Conservation (phyloP, 2,113 vertebrate species). For the Mirounga angustirostris region DNA sequence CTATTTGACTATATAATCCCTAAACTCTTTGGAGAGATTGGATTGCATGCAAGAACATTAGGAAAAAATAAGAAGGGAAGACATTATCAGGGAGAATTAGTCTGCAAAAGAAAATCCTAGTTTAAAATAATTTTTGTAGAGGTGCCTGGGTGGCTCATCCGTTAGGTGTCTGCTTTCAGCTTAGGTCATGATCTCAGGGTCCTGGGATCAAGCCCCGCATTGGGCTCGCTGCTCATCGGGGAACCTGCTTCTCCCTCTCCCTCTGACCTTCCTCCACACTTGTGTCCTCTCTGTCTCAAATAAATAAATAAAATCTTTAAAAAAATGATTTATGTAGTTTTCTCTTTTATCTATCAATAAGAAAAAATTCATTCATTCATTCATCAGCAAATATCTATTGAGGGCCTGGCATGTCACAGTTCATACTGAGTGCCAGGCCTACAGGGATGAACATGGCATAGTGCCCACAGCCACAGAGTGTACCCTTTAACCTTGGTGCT, state of each 20-base stretch:
- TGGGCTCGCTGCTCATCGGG: accelerated
- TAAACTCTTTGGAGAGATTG: not conserved
- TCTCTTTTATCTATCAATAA: not conserved
- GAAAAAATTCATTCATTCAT: not conserved
- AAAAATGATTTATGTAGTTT: not conserved
- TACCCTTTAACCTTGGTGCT: not conserved
- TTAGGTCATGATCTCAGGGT: no score
- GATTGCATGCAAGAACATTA: not conserved
- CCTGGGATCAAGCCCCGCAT: no score
- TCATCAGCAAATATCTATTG: not conserved
- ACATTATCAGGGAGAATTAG: not conserved
- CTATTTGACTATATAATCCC: not conserved
- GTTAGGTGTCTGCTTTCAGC: no score
- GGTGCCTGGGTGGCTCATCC: not conserved
- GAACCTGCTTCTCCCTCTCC: no score
- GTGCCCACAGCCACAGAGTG: no score
- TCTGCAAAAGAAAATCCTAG: not conserved
- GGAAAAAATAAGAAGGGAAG: not conserved
- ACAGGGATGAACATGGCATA: not conserved
- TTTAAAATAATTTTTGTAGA: not conserved
- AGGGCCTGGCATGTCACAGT: not conserved
- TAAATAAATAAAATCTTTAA: no score
- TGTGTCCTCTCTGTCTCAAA: no score
- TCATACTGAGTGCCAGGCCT: not conserved
- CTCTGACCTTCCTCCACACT: no score